Evolutionary conservation across 1,140 invertebrate genomes (phyloP).

Genomic region (Sarcophaga peregrina): DNA sequence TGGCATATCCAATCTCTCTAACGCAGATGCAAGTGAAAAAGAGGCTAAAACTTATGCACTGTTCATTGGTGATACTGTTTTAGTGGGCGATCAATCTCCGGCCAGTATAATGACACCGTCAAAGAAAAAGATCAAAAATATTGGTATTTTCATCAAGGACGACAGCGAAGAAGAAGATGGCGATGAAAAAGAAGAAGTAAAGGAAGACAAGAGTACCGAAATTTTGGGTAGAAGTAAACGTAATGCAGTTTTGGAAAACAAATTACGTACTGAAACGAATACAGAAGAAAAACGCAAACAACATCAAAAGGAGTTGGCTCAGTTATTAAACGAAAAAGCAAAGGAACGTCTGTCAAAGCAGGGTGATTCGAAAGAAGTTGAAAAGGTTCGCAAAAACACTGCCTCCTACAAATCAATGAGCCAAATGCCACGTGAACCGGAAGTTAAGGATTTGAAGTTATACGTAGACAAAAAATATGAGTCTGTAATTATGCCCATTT

Average conservation of each 20-base stretch:
- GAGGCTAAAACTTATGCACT: slow-evolving; percentile 92
- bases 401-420: slow-evolving; percentile 94
- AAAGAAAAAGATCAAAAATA: slow-evolving; percentile 96
- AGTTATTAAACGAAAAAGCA: slow-evolving; percentile 91
- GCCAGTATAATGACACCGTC: slow-evolving; percentile 90
- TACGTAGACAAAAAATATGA: slow-evolving; percentile 98
- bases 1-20: slow-evolving; percentile 89
- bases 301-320: slow-evolving; percentile 95
- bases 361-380: slow-evolving; percentile 85
- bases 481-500: slow-evolving; percentile 96
- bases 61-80: slow-evolving; percentile 96
- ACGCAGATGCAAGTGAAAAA: slow-evolving; percentile 85
- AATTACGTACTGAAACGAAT: slow-evolving; percentile 94
- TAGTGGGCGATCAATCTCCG: slow-evolving; percentile 88
- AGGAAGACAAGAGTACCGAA: slow-evolving; percentile 72
- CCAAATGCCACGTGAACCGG: slow-evolving; percentile 92
- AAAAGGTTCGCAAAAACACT: slow-evolving; percentile 92
- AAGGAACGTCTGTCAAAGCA: slow-evolving; percentile 90
- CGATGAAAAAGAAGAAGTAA: slow-evolving; percentile 71
- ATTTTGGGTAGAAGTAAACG: slow-evolving; percentile 85
- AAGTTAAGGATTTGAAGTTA: slow-evolving; percentile 93
- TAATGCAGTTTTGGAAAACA: slow-evolving; percentile 94
- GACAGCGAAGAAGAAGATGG: slow-evolving; percentile 88
- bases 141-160: slow-evolving; percentile 96
- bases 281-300: slow-evolving; percentile 97